Evolutionary conservation across 2,113 vertebrate genomes (phyloP).

Genomic region (Otis tarda): DNA sequence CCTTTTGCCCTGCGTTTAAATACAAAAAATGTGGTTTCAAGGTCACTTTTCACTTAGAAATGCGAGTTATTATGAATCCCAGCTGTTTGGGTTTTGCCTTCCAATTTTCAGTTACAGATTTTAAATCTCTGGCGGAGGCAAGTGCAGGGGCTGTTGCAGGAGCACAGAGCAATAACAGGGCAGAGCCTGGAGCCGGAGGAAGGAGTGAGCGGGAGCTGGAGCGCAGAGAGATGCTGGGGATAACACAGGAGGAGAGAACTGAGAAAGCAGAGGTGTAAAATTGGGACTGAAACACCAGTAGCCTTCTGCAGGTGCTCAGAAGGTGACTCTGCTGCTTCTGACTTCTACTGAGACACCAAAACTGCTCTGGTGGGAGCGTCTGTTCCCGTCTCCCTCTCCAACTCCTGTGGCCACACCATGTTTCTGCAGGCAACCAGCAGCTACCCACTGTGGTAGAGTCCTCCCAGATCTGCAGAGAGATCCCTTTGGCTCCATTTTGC

Average conservation of each 20-base stretch:
- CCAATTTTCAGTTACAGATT: conserved; percentile 37
- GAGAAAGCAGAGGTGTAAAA: neutral
- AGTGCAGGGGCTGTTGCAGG: neutral
- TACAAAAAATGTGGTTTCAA: conserved; percentile 43
- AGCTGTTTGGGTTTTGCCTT: conserved; percentile 50
- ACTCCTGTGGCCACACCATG: neutral
- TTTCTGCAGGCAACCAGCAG: neutral
- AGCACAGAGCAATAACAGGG: neutral
- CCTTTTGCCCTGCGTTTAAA: neutral
- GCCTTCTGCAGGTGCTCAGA: neutral
- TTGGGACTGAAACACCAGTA: neutral
- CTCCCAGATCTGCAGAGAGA: neutral
- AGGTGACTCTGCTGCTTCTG: neutral
- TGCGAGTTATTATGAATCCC: conserved; percentile 24
- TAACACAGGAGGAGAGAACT: neutral
- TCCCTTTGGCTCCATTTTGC: neutral
- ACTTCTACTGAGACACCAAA: neutral
- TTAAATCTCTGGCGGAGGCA: neutral
- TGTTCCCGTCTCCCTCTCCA: neutral
- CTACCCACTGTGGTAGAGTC: neutral
- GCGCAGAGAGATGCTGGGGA: neutral
- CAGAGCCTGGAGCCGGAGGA: neutral
- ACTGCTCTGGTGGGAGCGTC: neutral
- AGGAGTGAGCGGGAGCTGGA: neutral
- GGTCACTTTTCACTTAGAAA: conserved; percentile 56